A percentile compares a stretch with the other conserved stretches of the same genome.
Conservation (phyloP, 2,888 invertebrate genomes). For the Ctena decussata region DNA sequence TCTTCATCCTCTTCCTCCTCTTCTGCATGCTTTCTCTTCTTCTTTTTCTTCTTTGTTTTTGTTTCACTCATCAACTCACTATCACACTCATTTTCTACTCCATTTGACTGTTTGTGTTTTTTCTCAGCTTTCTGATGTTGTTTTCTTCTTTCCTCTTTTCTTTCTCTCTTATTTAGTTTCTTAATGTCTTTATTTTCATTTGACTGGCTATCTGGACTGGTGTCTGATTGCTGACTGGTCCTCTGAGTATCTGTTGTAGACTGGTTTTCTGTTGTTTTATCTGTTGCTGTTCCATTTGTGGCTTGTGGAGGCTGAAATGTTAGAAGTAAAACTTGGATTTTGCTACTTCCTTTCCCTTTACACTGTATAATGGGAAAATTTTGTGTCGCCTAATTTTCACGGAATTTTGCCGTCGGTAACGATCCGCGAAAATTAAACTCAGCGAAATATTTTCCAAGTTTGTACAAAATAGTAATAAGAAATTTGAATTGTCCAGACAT, state of each 20-base stretch:
- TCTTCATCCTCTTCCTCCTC: slow-evolving; percentile 72
- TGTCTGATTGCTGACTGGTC: background rate
- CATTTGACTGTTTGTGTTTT: slow-evolving; percentile 40
- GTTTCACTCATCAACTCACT: slow-evolving; percentile 25
- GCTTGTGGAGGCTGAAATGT: background rate
- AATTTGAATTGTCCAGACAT: too few relatives aligned
- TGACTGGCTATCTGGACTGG: background rate
- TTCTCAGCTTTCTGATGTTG: slow-evolving; percentile 68
- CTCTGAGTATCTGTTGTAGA: background rate
- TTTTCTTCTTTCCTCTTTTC: slow-evolving; percentile 73
- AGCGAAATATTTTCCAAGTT: too few relatives aligned
- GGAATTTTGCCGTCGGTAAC: too few relatives aligned
- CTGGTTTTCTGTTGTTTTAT: background rate
- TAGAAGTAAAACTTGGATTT: too few relatives aligned
- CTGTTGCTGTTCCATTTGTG: background rate
- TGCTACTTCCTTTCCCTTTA: too few relatives aligned
- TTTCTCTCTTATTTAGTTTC: slow-evolving; percentile 72
- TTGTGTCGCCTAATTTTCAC: too few relatives aligned
- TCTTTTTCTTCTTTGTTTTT: slow-evolving; percentile 87
- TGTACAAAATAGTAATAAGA: too few relatives aligned
- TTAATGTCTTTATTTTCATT: slow-evolving; percentile 38
- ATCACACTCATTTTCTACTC: slow-evolving; percentile 28
- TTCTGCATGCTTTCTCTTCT: slow-evolving; percentile 49
- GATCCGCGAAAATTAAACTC: too few relatives aligned
- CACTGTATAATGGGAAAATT: too few relatives aligned